Evolutionary conservation across 2,888 invertebrate genomes (phyloP).

Genomic region (Drosophila setosimentum): DNA sequence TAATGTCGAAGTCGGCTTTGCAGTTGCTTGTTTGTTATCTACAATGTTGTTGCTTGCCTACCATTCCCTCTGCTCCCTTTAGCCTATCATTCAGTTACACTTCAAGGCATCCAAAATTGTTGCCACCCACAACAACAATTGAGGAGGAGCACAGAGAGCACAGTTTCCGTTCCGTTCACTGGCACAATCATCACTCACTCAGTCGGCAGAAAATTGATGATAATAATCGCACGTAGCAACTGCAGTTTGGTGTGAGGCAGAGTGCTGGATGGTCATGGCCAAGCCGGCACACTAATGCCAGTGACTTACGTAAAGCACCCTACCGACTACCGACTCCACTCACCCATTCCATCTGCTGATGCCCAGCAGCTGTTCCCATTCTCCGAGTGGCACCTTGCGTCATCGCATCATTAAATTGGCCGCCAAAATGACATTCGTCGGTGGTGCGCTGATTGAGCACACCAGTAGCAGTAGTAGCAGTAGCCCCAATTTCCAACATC

Average conservation of each 20-base stretch:
- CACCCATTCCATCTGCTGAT: constrained; percentile 33
- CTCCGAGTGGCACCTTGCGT: constrained; percentile 43
- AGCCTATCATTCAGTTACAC: constrained; percentile 24
- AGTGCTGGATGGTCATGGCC: constrained; percentile 42
- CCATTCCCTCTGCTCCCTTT: not conserved
- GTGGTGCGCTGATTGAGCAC: constrained; percentile 55
- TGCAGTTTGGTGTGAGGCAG: constrained; percentile 5
- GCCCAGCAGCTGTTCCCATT: constrained; percentile 66
- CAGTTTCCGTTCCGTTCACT: constrained; percentile 55
- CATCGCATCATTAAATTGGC: constrained; percentile 71
- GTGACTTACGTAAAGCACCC: constrained; percentile 38
- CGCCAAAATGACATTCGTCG: constrained; percentile 77
- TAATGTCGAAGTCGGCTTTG: constrained; percentile 16
- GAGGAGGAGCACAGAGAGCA: constrained; percentile 5
- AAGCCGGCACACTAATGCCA: constrained; percentile 34
- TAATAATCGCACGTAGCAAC: constrained; percentile 79
- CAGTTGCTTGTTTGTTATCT: constrained; percentile 35
- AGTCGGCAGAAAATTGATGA: constrained; percentile 81
- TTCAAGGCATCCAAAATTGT: constrained; percentile 30
- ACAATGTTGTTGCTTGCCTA: constrained; percentile 1
- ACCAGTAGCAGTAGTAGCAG: constrained; percentile 10
- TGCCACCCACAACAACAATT: constrained; percentile 35
- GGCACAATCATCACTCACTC: constrained; percentile 75
- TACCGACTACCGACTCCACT: not conserved
- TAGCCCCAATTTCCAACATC: not conserved